A percentile compares a stretch with the other conserved stretches of the same genome.
These are phyloP conservation scores for Calyptommatus sinebrachiatus DNA, from an alignment of 2,113 vertebrate genomes.

Conservation along the genomic window DNA sequence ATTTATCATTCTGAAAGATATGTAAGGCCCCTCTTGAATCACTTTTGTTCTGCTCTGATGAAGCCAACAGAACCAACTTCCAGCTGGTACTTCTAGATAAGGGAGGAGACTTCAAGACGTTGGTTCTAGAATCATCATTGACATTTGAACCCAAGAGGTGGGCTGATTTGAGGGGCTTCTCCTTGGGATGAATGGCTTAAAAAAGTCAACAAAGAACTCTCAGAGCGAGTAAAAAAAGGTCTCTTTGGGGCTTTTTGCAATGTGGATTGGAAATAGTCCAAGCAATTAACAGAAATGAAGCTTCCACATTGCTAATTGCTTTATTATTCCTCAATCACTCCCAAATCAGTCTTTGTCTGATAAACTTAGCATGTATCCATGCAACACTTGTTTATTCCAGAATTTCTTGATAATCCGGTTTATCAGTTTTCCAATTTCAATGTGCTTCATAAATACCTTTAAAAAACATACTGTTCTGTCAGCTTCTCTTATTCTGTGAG, in stretches of 20 bases:
- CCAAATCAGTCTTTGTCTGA: too few relatives aligned
- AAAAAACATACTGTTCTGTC: too few relatives aligned
- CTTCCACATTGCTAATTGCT: too few relatives aligned
- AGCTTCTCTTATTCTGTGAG: too few relatives aligned
- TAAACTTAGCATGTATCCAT: too few relatives aligned
- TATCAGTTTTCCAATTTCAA: too few relatives aligned
- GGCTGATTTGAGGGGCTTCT: background rate
- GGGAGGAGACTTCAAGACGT: background rate
- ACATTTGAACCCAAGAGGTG: background rate
- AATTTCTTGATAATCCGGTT: too few relatives aligned
- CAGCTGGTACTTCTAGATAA: slow-evolving; percentile 17
- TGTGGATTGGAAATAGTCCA: too few relatives aligned
- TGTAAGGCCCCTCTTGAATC: background rate
- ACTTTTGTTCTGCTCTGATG: background rate
- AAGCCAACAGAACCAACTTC: background rate
- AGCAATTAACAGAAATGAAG: too few relatives aligned
- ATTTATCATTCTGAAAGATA: slow-evolving; percentile 20
- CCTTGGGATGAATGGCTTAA: background rate
- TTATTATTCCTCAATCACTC: too few relatives aligned
- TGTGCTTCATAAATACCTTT: too few relatives aligned
- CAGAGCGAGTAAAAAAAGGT: background rate
- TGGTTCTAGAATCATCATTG: background rate
- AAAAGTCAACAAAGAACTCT: background rate
- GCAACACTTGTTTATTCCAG: too few relatives aligned
- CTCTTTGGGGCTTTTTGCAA: background rate